A percentile compares a stretch with the other conserved stretches of the same genome.
These are phyloP conservation scores for Arctopsyche grandis DNA, from an alignment of 1,140 invertebrate species.

Conservation along the genomic window DNA sequence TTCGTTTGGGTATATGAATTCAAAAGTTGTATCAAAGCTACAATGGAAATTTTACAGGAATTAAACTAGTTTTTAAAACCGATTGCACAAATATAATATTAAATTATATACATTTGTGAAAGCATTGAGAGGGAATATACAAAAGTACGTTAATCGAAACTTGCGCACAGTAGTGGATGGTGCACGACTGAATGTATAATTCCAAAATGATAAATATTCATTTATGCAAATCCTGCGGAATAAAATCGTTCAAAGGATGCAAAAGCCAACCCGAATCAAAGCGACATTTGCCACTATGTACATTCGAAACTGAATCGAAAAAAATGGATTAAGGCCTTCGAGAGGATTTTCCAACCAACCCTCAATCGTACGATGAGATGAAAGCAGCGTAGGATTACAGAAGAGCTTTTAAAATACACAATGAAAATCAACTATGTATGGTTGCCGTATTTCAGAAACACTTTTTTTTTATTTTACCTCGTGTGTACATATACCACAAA, in stretches of 20 bases:
- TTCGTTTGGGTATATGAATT: no score
- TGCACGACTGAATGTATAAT: not conserved
- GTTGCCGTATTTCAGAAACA: no score
- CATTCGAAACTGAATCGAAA: not conserved
- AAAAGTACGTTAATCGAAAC: not conserved
- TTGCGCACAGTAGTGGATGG: not conserved
- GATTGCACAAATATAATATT: no score
- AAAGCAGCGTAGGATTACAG: no score
- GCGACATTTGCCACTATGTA: not conserved
- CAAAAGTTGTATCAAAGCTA: not conserved
- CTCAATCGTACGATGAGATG: not conserved
- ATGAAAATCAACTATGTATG: no score
- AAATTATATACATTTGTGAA: not conserved
- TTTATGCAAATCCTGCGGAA: not conserved
- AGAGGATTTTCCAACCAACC: not conserved
- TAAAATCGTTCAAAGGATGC: not conserved
- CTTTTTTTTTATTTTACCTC: no score
- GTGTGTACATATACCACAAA: no score
- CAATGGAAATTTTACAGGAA: not conserved
- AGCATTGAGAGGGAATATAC: not conserved
- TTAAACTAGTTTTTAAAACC: not conserved
- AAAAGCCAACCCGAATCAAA: conserved; percentile 2
- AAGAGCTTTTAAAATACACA: no score
- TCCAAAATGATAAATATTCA: conserved; percentile 11
- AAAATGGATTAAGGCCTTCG: not conserved